Conservation (phyloP, 2,113 vertebrate species). For the Dasyprocta punctata region DNA sequence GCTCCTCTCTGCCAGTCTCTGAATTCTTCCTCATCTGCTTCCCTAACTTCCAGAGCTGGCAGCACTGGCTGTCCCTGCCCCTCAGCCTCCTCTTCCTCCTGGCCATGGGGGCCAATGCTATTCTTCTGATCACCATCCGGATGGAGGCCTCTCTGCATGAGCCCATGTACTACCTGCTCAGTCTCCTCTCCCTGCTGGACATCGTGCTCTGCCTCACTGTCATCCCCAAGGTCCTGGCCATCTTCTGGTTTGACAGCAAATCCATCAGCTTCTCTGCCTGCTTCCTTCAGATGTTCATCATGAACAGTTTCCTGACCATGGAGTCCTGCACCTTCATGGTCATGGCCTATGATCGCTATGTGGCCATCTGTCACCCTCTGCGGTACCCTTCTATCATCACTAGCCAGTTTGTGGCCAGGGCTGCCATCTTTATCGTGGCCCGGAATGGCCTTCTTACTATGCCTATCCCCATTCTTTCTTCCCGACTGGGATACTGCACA, state of each 20-base stretch:
- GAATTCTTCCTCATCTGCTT: slow-evolving; percentile 68
- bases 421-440: slow-evolving; percentile 56
- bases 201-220: slow-evolving; percentile 51
- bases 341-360: slow-evolving; percentile 66
- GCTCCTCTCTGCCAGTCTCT: neutral
- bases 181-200: slow-evolving; percentile 63
- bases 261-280: slow-evolving; percentile 60
- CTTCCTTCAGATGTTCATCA: slow-evolving; percentile 69
- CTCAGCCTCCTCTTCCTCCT: slow-evolving; percentile 61
- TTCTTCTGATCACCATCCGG: slow-evolving; percentile 31
- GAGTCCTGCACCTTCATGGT: slow-evolving; percentile 66
- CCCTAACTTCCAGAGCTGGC: slow-evolving; percentile 62
- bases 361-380: slow-evolving; percentile 67
- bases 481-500: slow-evolving; percentile 45
- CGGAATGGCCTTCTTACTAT: neutral
- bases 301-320: slow-evolving; percentile 58
- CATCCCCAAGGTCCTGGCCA: slow-evolving; percentile 71
- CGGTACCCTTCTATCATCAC: slow-evolving; percentile 61
- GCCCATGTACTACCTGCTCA: slow-evolving; percentile 74
- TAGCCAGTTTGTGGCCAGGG: slow-evolving; percentile 62
- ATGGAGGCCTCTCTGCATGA: slow-evolving; percentile 40
- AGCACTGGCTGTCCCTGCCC: slow-evolving; percentile 65
- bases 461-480: slow-evolving; percentile 58
- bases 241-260: slow-evolving; percentile 66
- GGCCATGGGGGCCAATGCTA: slow-evolving; percentile 61